Evolutionary conservation across 2,888 invertebrate species (phyloP).

Genomic region (Globia sparganii): DNA sequence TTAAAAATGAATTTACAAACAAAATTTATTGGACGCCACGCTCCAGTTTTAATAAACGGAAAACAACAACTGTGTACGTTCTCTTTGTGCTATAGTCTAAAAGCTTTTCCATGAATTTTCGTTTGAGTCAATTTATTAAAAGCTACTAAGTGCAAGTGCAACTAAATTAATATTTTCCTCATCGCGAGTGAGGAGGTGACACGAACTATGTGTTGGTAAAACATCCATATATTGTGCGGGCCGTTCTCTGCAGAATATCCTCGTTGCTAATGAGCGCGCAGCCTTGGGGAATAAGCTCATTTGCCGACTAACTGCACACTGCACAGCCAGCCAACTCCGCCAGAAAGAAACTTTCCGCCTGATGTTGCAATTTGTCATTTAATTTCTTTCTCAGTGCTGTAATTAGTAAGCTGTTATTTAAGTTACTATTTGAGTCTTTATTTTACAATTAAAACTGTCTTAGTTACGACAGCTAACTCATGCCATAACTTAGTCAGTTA

Average conservation of each 20-base stretch:
- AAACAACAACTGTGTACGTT: constrained; percentile 44
- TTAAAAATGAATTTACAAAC: constrained; percentile 42
- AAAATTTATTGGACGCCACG: constrained; percentile 44
- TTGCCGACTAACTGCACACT: constrained; percentile 81
- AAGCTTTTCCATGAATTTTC: constrained; percentile 50
- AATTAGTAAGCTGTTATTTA: constrained; percentile 66
- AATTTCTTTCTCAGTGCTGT: constrained; percentile 75
- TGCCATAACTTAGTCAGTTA: constrained; percentile 26
- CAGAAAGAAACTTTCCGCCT: constrained; percentile 77
- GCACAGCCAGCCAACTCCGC: constrained; percentile 76
- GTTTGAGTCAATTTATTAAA: constrained; percentile 49
- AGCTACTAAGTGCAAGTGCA: constrained; percentile 47
- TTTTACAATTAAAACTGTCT: constrained; percentile 14
- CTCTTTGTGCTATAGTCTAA: constrained; percentile 42
- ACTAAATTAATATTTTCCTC: constrained; percentile 60
- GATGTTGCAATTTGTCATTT: constrained; percentile 82
- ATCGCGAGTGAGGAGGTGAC: constrained; percentile 55
- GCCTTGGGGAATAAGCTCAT: constrained; percentile 85
- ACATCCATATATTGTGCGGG: constrained; percentile 71
- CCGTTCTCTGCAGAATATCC: constrained; percentile 72
- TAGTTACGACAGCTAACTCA: constrained; percentile 3
- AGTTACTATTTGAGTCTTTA: constrained; percentile 15
- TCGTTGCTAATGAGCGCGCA: constrained; percentile 81
- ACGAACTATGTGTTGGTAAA: constrained; percentile 65
- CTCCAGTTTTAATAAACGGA: constrained; percentile 41